Base-by-base conservation (phyloP, 37 sponge, comb jelly and placozoan species). In the Eunapius fragilis region DNA sequence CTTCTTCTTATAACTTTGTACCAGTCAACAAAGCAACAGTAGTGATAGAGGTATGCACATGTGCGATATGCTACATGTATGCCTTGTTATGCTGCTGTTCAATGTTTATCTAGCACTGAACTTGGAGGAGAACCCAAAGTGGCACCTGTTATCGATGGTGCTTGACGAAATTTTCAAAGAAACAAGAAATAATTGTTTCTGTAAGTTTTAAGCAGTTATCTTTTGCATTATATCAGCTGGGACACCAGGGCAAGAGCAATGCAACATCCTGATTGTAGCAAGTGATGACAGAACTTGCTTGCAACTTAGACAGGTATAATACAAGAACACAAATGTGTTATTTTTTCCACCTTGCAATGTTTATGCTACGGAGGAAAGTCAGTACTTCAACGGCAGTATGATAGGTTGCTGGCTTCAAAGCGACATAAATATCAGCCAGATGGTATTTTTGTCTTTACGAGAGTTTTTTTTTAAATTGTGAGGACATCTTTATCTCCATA, bases 91-190 rank as follows among this genome's bases (percentile, higher is more conserved):
- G 6, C 41, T 27, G 41, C 6, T 41, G 41, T 41, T 41, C 41
- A 41, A 41, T 41, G 14, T 13, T 17, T 58, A 48, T 49, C 36
- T 34, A 89, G 93, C 48, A 49, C 71, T 87, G 31, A 22, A 58
- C 11, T 87, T 93, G 2, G 98, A 97, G 77, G 92, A 88, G 75
- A 93, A 85, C 58, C 96, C 98, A 37, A 97, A 97, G 88, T 97
- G 98, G 98, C 73, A 86, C 35, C 82, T 97, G 68, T 86, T 97
- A 33, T 67, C 93, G 0, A 87, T 96, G 76, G 90, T 97, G 17
- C 82, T 97, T 72, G 94, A 86, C 27, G 98, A 93, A 49, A 80
- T 95, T 10, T 75, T 70, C 41, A 70, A 78, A 31, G 89, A 84
- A 30, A 78, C 30, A 23, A 77, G 74, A 31, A 69, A 47, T 1